These are phyloP conservation scores for Tanypteryx hageni DNA, from an alignment of 2,888 invertebrate genomes.

Conservation along the genomic window DNA sequence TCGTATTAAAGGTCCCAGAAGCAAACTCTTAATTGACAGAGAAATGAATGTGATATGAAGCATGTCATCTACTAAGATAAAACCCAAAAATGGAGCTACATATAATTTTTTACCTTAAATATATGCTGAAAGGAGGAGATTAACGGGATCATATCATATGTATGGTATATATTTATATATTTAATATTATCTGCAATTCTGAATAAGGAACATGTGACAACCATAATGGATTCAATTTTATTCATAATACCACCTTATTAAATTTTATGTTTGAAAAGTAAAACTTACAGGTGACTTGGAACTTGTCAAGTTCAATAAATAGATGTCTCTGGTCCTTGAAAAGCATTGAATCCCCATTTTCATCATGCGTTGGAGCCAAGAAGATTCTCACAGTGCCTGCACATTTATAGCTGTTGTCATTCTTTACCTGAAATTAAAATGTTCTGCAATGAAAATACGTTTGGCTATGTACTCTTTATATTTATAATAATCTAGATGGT, in stretches of 20 bases:
- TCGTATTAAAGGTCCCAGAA: no score
- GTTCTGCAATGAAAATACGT: neutral
- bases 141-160: no score
- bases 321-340: slow-evolving; percentile 71
- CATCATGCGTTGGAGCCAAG: slow-evolving; percentile 71
- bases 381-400: slow-evolving; percentile 70
- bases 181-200: no score
- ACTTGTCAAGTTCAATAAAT: slow-evolving; percentile 72
- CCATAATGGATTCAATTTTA: neutral
- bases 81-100: no score
- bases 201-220: neutral
- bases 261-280: neutral
- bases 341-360: slow-evolving; percentile 69
- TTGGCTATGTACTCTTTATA: neutral
- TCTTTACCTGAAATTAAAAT: slow-evolving; percentile 68
- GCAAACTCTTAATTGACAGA: no score
- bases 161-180: no score
- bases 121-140: no score
- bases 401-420: slow-evolving; percentile 71
- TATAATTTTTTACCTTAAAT: no score
- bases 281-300: slow-evolving; percentile 69
- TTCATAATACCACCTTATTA: neutral
- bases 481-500: neutral
- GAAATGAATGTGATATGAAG: slow-evolving; percentile 69
- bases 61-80: no score